Evolutionary conservation across 2,888 invertebrate genomes (phyloP).

Genomic region (Eutolmus rufibarbis): DNA sequence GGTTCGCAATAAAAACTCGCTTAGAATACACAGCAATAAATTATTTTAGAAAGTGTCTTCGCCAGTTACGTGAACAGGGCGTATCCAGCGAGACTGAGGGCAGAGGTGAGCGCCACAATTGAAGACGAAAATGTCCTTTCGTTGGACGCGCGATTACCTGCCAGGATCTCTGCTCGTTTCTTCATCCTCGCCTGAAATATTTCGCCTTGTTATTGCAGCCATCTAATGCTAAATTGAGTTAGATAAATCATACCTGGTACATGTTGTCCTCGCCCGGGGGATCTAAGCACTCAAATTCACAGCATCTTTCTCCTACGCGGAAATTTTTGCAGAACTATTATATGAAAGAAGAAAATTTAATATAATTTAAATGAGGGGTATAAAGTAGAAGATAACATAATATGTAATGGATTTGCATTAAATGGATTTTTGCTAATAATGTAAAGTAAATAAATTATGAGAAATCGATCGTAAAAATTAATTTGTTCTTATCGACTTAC

Average conservation of each 20-base stretch:
- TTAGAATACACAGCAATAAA: neutral
- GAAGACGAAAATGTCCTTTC: neutral
- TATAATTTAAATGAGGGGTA: neutral
- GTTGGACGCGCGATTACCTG: slow-evolving; percentile 59
- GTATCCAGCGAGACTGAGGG: neutral
- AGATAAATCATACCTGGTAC: slow-evolving; percentile 61
- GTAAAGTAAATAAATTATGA: neutral
- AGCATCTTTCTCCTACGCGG: slow-evolving; percentile 83
- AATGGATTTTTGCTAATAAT: neutral
- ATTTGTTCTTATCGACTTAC: neutral
- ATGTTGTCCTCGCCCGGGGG: slow-evolving; percentile 72
- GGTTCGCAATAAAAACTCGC: slow-evolving; percentile 22
- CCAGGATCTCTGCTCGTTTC: slow-evolving; percentile 68
- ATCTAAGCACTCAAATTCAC: slow-evolving; percentile 88
- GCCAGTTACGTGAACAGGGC: neutral
- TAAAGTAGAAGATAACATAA: neutral
- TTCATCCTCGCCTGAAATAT: slow-evolving; percentile 65
- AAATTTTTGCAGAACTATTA: slow-evolving; percentile 88
- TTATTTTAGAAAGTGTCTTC: neutral
- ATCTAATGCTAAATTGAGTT: neutral
- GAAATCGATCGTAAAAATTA: neutral
- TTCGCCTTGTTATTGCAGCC: neutral
- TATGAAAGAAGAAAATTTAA: slow-evolving; percentile 47
- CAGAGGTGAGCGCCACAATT: neutral
- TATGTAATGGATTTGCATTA: neutral